Base-by-base conservation (phyloP, 2,888 invertebrate genomes). In the Choreutis nemorana region DNA sequence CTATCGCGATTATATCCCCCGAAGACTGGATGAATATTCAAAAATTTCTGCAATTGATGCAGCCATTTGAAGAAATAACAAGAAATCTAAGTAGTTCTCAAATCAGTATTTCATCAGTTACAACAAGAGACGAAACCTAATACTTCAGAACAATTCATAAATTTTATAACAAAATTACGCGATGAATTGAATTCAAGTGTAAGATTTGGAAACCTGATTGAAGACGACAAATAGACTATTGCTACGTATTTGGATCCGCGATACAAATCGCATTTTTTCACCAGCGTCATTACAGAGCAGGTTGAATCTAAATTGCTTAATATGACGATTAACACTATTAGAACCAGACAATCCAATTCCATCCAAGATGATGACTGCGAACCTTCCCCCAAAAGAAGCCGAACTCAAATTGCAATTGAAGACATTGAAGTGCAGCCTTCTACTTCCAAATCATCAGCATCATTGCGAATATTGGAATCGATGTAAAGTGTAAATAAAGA, bases 211-310 rank as follows among this genome's bases (percentile, higher is more conserved):
- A 21, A 38, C 21, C 33, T 37, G 28, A 24, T 29, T 32, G 26
- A 35, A 33, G 30, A 31, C 24, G 30, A 33, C 31, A 39, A 33
- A 15, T 32, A 33, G 28, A 33, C 31, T 29, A 32, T 18, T 29
- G 33, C 38, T 31, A 35, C 34, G 31, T 39, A 39, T 36, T 36
- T 39, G 29, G 36, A 36, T 39, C 36, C 36, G 31, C 39, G 35
- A 32, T 36, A 36, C 21, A 39, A 34, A 34, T 38, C 37, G 26
- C 31, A 33, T 33, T 36, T 36, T 36, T 35, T 38, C 28, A 30
- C 34, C 34, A 34, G 32, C 28, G 14, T 28, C 32, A 22, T 16
- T 32, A 18, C 39, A 33, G 39, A 39, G 35, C 36, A 40, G 36
- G 36, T 38, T 35, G 34, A 38, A 32, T 32, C 35, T 29, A 35